Percentiles rank a stretch among this genome's conserved stretches.
phyloP scores from a whole-genome alignment of 2,113 vertebrate species.

The Bettongia penicillata region DNA sequence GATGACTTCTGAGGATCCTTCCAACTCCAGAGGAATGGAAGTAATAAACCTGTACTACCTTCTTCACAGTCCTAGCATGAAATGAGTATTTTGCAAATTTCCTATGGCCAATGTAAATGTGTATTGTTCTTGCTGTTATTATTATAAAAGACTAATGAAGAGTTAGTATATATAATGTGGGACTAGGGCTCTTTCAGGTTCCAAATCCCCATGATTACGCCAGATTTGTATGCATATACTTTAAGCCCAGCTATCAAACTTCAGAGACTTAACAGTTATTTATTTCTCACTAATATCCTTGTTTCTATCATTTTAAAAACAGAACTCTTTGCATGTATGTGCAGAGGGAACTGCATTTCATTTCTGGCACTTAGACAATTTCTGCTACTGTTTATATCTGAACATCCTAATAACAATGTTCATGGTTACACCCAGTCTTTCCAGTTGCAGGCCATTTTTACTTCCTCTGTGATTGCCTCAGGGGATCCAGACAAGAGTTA shows the following conservation, averaged over 20 bases:
- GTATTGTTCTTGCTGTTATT: neutral
- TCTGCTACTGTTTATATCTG: conserved; percentile 54
- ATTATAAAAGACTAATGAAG: neutral
- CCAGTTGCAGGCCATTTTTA: conserved; percentile 34
- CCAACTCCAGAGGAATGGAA: neutral
- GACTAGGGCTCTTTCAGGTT: neutral
- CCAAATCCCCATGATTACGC: neutral
- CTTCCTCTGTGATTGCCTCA: conserved; percentile 59
- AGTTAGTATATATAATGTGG: neutral
- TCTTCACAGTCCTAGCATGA: neutral
- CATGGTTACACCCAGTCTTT: conserved; percentile 60
- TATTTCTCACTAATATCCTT: neutral
- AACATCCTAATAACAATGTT: conserved; percentile 60
- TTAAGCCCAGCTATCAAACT: neutral
- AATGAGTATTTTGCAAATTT: neutral
- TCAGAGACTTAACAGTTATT: neutral
- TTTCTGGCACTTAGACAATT: conserved; percentile 34
- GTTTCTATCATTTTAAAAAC: conserved; percentile 51
- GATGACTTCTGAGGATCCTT: neutral
- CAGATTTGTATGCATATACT: neutral
- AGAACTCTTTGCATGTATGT: conserved; percentile 42
- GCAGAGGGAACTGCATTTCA: conserved; percentile 43
- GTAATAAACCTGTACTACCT: neutral
- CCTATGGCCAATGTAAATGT: neutral
- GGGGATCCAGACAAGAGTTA: conserved; percentile 46